phyloP scores from a whole-genome alignment of 2,113 vertebrate species.

The Micronisus gabar region DNA sequence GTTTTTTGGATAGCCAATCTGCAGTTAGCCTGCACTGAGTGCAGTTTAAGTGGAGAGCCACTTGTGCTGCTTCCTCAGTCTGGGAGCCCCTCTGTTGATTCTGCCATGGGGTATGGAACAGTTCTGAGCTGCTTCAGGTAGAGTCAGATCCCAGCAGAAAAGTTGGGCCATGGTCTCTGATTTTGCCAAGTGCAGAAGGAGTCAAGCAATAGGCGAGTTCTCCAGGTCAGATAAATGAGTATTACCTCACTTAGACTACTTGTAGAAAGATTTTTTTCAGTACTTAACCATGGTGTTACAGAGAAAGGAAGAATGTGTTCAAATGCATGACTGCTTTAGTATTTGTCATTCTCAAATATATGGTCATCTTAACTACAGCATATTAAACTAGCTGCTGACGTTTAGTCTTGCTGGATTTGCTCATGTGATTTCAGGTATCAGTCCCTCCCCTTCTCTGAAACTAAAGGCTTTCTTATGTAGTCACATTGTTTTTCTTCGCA shows the following conservation, averaged over 20 bases:
- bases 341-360: background rate
- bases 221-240: background rate
- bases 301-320: background rate
- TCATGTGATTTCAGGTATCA: background rate
- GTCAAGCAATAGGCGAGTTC: background rate
- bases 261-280: background rate
- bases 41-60: background rate
- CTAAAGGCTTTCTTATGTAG: background rate
- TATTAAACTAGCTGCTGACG: background rate
- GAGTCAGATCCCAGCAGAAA: background rate
- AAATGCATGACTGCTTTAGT: background rate
- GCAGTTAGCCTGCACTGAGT: background rate
- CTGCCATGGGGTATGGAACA: background rate
- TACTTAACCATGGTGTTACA: background rate
- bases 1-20: background rate
- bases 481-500: background rate
- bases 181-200: background rate
- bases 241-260: background rate
- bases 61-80: background rate
- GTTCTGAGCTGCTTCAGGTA: background rate
- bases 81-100: background rate
- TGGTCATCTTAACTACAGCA: background rate
- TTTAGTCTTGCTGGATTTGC: background rate
- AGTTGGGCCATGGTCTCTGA: background rate
- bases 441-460: background rate